Evolutionary conservation across 2,797 vertebrate genomes (phyloP).

Genomic region (Premnoplex brunnescens): DNA sequence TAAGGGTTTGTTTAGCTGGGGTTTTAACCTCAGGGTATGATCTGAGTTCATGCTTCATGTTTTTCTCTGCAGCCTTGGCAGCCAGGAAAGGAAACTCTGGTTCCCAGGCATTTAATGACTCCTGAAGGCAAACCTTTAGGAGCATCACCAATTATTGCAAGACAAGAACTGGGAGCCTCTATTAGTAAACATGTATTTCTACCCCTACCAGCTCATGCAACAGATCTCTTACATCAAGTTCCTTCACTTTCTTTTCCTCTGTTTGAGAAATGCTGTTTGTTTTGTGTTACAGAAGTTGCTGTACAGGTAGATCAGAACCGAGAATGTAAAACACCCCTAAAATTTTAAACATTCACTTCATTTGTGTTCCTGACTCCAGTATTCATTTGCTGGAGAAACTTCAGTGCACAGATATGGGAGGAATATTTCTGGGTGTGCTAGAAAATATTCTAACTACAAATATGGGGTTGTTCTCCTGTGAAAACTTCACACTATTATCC

Average conservation of each 20-base stretch:
- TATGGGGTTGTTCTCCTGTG: neutral
- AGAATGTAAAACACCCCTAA: neutral
- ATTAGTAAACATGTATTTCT: neutral
- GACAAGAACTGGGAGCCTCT: neutral
- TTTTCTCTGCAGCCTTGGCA: neutral
- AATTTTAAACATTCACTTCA: neutral
- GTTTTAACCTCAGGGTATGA: neutral
- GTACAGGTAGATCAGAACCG: neutral
- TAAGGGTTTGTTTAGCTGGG: neutral
- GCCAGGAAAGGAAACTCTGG: neutral
- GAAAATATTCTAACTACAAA: neutral
- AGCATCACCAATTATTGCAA: neutral
- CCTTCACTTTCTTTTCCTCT: neutral
- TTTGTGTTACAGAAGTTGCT: neutral
- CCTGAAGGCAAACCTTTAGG: neutral
- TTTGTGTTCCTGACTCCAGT: neutral
- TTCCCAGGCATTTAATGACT: neutral
- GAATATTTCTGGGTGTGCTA: neutral
- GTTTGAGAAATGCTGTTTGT: neutral
- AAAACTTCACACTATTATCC: neutral
- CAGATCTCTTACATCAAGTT: neutral
- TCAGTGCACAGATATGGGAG: neutral
- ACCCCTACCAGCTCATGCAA: neutral
- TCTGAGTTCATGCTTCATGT: fast-evolving
- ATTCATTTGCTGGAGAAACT: neutral